Base-by-base conservation (phyloP, 1,140 invertebrate species). In the Trichogramma pretiosum region DNA sequence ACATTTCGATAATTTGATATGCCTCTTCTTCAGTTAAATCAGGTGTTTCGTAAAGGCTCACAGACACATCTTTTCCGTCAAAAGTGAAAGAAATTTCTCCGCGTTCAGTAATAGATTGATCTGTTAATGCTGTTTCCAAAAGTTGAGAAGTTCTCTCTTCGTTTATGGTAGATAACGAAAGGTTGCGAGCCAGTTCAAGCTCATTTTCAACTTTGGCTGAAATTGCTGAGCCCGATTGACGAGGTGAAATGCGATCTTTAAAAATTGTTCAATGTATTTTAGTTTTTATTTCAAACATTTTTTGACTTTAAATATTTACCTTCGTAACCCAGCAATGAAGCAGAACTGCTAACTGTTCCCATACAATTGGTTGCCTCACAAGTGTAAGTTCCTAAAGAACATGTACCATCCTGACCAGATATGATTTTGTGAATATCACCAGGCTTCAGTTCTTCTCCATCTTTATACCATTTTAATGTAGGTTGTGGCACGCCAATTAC, bases 311-410 rank as follows among this genome's bases (percentile, higher is more conserved):
- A 53, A 38, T 28, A 7, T 19, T 44, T 56, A 74, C 88, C 85
- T 75, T 92, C 89, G 60, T 92, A 90, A 13, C 89, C 89, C 21
- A 91, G 72, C 10, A 93, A 70, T 1, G 88, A 89, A 1, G 89
- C 89, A 1, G 87, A 90, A 65, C 88, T 91, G 18, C 84, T 83
- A 0, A 90, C 85, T 14, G 84, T 82, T 4, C 91, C 92, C 87
- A 92, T 94, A 59, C 89, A 93, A 64, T 94, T 94, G 49, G 79
- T 78, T 1, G 91, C 91, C 72, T 94, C 89, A 67, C 93, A 95
- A 0, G 89, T 92, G 57, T 95, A 96, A 1, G 87, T 91, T 18
- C 93, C 93, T 26, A 93, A 68, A 55, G 88, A 91, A 57, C 89
- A 91, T 9, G 85, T 90, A 1, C 89, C 88, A 69, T 89, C 87